Evolutionary conservation across 2,113 vertebrate species (phyloP).

Genomic region (Panurus biarmicus): DNA sequence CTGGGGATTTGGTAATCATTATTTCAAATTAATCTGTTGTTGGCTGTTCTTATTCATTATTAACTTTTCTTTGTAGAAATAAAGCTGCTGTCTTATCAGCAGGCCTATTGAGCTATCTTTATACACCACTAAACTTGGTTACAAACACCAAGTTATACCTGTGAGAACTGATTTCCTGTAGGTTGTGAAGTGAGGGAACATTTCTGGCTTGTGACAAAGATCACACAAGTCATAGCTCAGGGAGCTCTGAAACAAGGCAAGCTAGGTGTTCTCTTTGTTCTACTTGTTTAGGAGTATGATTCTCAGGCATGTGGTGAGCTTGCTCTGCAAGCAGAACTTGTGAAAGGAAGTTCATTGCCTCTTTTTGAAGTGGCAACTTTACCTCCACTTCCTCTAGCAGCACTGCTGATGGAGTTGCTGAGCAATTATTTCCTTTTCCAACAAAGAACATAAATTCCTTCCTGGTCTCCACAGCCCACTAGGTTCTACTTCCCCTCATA

Average conservation of each 20-base stretch:
- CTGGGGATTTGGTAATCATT: background rate
- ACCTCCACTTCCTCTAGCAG: background rate
- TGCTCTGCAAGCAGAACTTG: background rate
- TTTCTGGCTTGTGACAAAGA: background rate
- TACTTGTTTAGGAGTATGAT: background rate
- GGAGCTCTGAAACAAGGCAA: background rate
- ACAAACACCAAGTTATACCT: background rate
- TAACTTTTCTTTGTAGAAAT: background rate
- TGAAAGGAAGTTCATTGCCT: conserved; percentile 12
- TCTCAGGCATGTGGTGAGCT: background rate
- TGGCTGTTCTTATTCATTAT: background rate
- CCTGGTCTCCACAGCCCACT: background rate
- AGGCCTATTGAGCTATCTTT: background rate
- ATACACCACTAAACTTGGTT: background rate
- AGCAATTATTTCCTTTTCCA: conserved; percentile 38
- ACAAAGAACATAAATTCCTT: background rate
- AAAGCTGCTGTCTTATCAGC: background rate
- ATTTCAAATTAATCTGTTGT: background rate
- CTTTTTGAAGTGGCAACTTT: background rate
- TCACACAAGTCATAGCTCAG: background rate
- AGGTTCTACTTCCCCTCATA: background rate
- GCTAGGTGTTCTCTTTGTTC: background rate
- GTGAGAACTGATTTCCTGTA: background rate
- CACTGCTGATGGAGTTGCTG: background rate
- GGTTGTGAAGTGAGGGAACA: background rate